Percentiles rank a stretch among this genome's conserved stretches.
Conservation (phyloP, 2,797 vertebrate species). For the Acropternis orthonyx region DNA sequence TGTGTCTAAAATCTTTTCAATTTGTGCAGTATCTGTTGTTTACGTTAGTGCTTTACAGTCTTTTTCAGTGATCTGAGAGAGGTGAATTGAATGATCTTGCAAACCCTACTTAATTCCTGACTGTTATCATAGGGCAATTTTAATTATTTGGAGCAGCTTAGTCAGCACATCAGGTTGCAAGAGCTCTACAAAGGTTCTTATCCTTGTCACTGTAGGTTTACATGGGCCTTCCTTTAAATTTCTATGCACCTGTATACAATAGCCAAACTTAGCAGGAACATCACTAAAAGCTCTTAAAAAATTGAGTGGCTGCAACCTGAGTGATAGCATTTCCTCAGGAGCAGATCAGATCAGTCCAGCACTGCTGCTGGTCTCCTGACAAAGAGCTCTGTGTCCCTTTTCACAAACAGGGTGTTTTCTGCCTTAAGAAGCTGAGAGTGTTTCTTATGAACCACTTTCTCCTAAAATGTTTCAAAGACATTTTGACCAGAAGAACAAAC, state of each 20-base stretch:
- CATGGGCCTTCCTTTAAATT: neutral
- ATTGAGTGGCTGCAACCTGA: neutral
- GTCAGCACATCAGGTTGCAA: neutral
- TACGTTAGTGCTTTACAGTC: neutral
- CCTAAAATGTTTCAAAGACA: neutral
- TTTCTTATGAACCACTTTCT: neutral
- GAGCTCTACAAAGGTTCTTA: neutral
- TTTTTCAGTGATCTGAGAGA: neutral
- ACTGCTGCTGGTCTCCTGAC: neutral
- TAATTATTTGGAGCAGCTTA: conserved; percentile 4
- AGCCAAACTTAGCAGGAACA: neutral
- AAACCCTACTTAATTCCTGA: neutral
- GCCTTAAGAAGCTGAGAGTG: neutral
- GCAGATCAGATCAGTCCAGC: neutral
- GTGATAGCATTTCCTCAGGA: neutral
- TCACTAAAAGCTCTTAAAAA: neutral
- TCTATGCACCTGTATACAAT: neutral
- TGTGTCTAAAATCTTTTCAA: neutral
- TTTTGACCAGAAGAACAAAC: conserved; percentile 34
- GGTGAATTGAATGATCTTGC: neutral
- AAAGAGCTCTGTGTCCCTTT: neutral
- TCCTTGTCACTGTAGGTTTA: neutral
- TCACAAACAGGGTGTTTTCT: neutral
- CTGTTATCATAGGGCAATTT: neutral
- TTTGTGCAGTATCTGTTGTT: neutral